These are phyloP conservation scores for Chunga burmeisteri DNA, from an alignment of 2,113 vertebrate genomes.

Conservation along the genomic window DNA sequence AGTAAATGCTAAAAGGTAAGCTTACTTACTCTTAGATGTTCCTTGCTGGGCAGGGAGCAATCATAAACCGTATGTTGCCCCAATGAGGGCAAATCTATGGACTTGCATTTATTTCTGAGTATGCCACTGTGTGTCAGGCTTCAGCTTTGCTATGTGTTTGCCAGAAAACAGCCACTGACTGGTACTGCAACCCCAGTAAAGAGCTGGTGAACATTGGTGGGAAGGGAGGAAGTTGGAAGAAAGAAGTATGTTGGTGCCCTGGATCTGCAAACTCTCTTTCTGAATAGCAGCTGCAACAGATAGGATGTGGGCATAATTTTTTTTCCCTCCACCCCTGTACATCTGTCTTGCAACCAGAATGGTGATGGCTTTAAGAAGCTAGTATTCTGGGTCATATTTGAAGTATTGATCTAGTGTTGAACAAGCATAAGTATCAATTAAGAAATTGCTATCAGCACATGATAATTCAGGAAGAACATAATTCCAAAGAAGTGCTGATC, in stretches of 20 bases:
- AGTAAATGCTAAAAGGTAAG: neutral
- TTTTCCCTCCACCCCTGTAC: fast-evolving
- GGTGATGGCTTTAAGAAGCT: neutral
- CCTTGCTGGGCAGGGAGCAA: neutral
- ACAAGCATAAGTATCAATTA: neutral
- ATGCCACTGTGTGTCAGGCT: conserved; percentile 53
- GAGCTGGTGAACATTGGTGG: neutral
- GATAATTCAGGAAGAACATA: neutral
- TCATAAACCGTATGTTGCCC: neutral
- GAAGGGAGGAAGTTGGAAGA: neutral
- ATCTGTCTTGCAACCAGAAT: neutral
- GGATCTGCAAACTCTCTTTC: neutral
- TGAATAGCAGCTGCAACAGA: neutral
- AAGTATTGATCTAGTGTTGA: neutral
- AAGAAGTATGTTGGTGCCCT: neutral
- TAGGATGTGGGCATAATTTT: neutral
- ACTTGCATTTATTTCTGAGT: neutral
- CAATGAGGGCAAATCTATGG: neutral
- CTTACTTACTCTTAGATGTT: neutral
- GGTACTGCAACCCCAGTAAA: neutral
- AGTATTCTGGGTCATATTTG: neutral
- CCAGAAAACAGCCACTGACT: neutral
- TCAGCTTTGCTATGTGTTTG: neutral
- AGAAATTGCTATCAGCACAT: neutral
- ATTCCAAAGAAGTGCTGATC: neutral